A percentile compares a stretch with the other conserved stretches of the same genome.
Evolutionary conservation across 2,888 invertebrate species (phyloP).

Genomic region (Amphipoea lucens): DNA sequence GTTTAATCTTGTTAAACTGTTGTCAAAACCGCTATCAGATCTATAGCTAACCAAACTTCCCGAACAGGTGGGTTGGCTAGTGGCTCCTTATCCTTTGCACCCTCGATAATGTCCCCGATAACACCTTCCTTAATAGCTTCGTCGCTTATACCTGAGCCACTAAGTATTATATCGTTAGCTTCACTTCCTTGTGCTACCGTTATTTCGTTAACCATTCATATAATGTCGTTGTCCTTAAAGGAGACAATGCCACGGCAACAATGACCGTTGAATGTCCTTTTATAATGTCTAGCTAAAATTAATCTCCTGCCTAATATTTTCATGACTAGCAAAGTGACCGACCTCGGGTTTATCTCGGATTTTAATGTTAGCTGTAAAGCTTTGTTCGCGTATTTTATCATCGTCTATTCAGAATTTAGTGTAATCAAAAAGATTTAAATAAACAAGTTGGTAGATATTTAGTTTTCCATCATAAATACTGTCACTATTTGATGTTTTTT

Average conservation of each 20-base stretch:
- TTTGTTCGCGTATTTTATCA: conserved; percentile 33
- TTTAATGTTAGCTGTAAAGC: conserved; percentile 33
- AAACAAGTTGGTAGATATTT: conserved; percentile 16
- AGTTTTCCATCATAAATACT: conserved; percentile 2
- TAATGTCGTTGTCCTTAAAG: conserved; percentile 51
- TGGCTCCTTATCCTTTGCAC: conserved; percentile 64
- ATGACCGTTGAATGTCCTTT: conserved; percentile 53
- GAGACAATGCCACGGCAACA: conserved; percentile 49
- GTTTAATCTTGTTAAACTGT: conserved; percentile 61
- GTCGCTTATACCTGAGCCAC: conserved; percentile 69
- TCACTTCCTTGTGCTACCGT: conserved; percentile 59
- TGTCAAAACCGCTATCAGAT: conserved; percentile 66
- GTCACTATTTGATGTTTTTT: conserved; percentile 38
- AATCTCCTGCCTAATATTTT: conserved; percentile 34
- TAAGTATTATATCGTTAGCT: conserved; percentile 64
- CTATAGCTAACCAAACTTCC: conserved; percentile 66
- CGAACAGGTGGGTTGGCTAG: conserved; percentile 66
- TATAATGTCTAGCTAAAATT: conserved; percentile 39
- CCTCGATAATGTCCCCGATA: conserved; percentile 71
- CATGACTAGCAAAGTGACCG: conserved; percentile 31
- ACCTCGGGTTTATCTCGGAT: conserved; percentile 19
- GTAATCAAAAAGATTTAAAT: conserved; percentile 18
- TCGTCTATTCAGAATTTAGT: not conserved
- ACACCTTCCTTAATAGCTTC: conserved; percentile 71
- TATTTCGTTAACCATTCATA: conserved; percentile 64